Evolutionary conservation across 2,888 invertebrate genomes (phyloP).

Genomic region (Romanomermis culicivorax): DNA sequence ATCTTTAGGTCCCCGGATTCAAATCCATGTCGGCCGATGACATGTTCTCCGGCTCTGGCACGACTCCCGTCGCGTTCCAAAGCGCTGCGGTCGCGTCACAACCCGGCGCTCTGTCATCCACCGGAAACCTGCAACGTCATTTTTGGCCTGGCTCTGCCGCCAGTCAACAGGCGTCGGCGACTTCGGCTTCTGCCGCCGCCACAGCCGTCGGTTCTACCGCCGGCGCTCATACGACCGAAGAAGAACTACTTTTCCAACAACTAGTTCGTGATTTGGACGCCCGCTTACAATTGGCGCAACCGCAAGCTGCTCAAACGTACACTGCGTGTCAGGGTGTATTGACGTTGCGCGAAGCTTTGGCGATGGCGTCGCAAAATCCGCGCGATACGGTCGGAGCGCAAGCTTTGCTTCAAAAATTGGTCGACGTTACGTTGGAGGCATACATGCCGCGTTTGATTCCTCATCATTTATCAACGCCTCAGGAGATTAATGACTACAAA

Average conservation of each 20-base stretch:
- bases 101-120: neutral
- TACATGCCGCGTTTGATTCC: conserved; percentile 10
- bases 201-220: too few species aligned
- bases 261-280: conserved; percentile 8
- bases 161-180: too few species aligned
- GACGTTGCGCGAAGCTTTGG: conserved; percentile 8
- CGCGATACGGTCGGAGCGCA: conserved; percentile 12
- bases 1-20: conserved; percentile 27
- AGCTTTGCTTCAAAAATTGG: conserved; percentile 14
- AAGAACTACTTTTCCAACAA: conserved; percentile 3
- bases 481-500: neutral
- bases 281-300: neutral
- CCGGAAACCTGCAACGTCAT: neutral
- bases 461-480: neutral
- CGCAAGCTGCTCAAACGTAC: neutral
- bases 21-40: conserved; percentile 20
- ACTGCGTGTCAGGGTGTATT: neutral
- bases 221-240: neutral
- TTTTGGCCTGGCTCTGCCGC: neutral
- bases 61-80: neutral
- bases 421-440: conserved; percentile 17
- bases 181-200: too few species aligned
- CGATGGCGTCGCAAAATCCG: conserved; percentile 11
- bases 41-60: conserved; percentile 11
- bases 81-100: neutral